phyloP scores from a whole-genome alignment of 1,140 invertebrate species.

The Centruroides sculpturatus region DNA sequence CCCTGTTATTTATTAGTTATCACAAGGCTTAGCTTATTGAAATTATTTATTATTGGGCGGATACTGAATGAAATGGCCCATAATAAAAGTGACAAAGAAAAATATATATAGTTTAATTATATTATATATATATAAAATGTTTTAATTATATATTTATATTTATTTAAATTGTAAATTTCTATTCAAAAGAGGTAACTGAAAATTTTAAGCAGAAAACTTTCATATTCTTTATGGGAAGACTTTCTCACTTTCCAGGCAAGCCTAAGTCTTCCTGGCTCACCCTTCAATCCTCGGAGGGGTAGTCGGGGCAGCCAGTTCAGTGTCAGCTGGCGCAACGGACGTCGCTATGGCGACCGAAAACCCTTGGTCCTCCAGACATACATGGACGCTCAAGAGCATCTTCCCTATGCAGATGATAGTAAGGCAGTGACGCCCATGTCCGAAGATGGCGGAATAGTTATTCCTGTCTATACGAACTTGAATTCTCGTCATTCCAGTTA shows the following conservation, averaged over 20 bases:
- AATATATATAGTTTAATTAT: no score
- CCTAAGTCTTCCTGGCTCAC: conserved; percentile 88
- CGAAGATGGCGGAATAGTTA: conserved; percentile 86
- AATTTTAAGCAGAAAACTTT: no score
- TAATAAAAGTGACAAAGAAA: no score
- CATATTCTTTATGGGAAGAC: no score
- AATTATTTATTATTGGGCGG: no score
- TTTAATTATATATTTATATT: no score
- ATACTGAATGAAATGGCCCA: no score
- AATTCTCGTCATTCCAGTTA: conserved; percentile 80
- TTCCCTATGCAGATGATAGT: conserved; percentile 93
- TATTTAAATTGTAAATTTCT: no score
- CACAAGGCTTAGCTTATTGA: no score
- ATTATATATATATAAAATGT: no score
- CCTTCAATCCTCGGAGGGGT: conserved; percentile 76
- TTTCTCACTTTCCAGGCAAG: conserved; percentile 55
- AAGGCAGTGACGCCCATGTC: conserved; percentile 96
- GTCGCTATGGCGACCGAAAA: conserved; percentile 65
- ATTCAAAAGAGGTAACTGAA: no score
- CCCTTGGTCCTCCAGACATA: conserved; percentile 86
- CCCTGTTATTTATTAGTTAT: no score
- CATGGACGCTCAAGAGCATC: conserved; percentile 85
- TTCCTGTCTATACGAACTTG: conserved; percentile 53
- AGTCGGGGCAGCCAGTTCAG: conserved; percentile 82
- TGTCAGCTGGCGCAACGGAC: conserved; percentile 46